Conservation (phyloP, 2,797 vertebrate genomes). For the Takifugu ocellatus region DNA sequence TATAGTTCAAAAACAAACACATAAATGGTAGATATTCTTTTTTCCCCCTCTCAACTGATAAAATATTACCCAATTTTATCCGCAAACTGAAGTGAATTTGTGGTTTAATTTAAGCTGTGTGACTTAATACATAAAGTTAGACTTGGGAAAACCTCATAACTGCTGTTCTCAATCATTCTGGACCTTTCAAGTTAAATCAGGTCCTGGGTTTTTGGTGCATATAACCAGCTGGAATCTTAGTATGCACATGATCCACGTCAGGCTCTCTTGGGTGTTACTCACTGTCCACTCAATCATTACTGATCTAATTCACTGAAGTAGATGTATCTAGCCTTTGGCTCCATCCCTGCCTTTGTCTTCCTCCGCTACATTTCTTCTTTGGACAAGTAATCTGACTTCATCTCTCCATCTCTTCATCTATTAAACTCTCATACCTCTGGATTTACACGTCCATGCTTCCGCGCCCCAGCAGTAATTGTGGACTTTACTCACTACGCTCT, state of each 20-base stretch:
- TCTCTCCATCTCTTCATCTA: conserved; percentile 19
- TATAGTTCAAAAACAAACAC: too few relatives aligned
- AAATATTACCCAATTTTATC: too few relatives aligned
- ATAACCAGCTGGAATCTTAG: neutral
- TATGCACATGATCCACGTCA: too few relatives aligned
- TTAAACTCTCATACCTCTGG: conserved; percentile 27
- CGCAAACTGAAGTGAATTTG: too few relatives aligned
- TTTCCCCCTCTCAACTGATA: too few relatives aligned
- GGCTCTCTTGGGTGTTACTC: conserved; percentile 35
- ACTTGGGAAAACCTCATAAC: conserved; percentile 30
- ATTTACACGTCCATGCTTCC: conserved; percentile 14
- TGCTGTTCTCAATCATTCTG: conserved; percentile 1
- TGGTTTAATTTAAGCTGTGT: too few relatives aligned
- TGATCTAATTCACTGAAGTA: conserved; percentile 57
- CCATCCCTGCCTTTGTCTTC: conserved; percentile 25
- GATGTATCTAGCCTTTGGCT: conserved; percentile 53
- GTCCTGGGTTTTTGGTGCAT: too few relatives aligned
- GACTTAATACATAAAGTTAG: too few relatives aligned
- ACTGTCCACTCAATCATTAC: conserved; percentile 26
- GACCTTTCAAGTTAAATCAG: too few relatives aligned
- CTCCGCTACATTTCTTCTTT: conserved; percentile 30
- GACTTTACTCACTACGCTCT: conserved; percentile 3
- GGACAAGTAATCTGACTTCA: conserved; percentile 21
- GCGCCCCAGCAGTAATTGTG: conserved; percentile 4
- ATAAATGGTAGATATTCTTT: too few relatives aligned